These are phyloP conservation scores for Conomelus anceps DNA, from an alignment of 2,888 invertebrate species.

Conservation along the genomic window DNA sequence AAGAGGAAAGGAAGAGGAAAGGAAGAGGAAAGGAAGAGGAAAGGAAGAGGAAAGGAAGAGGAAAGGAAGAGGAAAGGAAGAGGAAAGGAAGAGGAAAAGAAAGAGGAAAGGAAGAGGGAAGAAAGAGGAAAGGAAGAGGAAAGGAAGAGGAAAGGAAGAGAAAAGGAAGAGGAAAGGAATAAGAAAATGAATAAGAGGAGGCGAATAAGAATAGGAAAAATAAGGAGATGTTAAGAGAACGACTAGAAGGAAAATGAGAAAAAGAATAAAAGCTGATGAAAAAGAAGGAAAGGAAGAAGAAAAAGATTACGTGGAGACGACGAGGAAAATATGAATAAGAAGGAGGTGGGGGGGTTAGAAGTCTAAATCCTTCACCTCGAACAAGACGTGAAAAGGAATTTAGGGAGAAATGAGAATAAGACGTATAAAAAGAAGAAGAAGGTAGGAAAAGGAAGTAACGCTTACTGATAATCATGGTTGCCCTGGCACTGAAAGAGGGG, in stretches of 20 bases:
- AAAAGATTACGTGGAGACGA: too few relatives aligned
- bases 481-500: background rate
- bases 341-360: too few relatives aligned
- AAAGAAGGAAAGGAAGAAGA: constrained; percentile 29
- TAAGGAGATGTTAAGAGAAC: too few relatives aligned
- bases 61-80: background rate
- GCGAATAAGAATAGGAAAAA: background rate
- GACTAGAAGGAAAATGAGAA: too few relatives aligned
- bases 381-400: too few relatives aligned
- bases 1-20: constrained; percentile 20
- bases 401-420: too few relatives aligned
- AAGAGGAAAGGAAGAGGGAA: background rate
- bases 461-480: constrained; percentile 14
- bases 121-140: background rate
- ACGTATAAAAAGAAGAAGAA: constrained; percentile 32
- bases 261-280: background rate
- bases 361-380: too few relatives aligned
- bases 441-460: constrained; percentile 16
- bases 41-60: background rate
- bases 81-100: background rate
- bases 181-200: background rate
- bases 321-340: too few relatives aligned
- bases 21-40: constrained; percentile 5
- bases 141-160: background rate
- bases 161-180: background rate